Base-by-base conservation (phyloP, 2,888 invertebrate species). In the Patella depressa region DNA sequence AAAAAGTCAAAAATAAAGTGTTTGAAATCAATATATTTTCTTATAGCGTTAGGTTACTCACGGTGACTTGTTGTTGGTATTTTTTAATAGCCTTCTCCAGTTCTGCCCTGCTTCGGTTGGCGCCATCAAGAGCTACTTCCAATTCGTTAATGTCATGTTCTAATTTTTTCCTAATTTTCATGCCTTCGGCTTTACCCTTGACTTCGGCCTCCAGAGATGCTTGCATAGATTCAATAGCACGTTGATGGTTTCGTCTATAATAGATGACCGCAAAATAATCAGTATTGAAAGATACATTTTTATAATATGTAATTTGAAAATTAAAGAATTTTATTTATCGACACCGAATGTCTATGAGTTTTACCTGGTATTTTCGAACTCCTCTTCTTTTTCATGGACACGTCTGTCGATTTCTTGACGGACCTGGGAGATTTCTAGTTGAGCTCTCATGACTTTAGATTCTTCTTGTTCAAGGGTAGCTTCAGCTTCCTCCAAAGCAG, bases 301-400 rank as follows among this genome's bases (percentile, higher is more conserved):
- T 45, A 45, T 45, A 9, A 7, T 7, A 9, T 45, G 45, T 1
- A 4, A 45, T 4, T 45, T 45, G 45, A 9, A 45, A 45, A 45
- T 45, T 45, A 45, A 45, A 45, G 1, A 45, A 45, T 5, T 45
- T 9, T 45, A 45, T 45, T 45, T 45, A 45, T 45, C 45, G 9
- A 45, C 9, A 45, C 45, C 45, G 9, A 45, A 45, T 45, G 45
- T 45, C 45, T 7, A 9, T 45, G 45, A 1, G 11, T 14, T 19
- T 65, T 29, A 92, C 92, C 93, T 92, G 75, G 99, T 99, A 93
- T 98, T 98, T 93, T 99, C 98, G 94, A 99, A 99, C 93, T 99
- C 99, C 91, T 99, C 99, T 92, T 99, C 99, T 94, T 99, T 99
- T 95, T 99, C 99, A 92, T 98, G 98, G 93, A 99, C 97, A 92